Evolutionary conservation across 2,797 vertebrate genomes (phyloP).

Genomic region (Eurystomus glaucurus): DNA sequence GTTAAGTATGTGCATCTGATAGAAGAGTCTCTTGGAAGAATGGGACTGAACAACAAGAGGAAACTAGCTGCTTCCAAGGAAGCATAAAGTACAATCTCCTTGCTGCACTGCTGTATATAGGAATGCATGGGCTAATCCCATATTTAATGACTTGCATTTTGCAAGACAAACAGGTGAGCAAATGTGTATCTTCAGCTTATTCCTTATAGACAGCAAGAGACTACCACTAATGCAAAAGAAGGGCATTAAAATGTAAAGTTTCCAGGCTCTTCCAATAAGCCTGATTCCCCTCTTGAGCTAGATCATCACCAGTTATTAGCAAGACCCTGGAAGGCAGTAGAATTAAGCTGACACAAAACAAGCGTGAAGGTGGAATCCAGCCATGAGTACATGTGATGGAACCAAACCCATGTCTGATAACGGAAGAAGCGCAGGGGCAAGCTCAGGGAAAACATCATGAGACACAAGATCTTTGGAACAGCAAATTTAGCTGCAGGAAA

Average conservation of each 20-base stretch:
- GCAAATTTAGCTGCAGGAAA: conserved; percentile 9
- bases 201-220: background rate
- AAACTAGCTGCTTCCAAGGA: background rate
- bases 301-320: background rate
- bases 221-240: background rate
- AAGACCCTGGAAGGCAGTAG: background rate
- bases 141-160: background rate
- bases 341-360: background rate
- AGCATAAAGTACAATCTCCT: background rate
- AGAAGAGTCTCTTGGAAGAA: background rate
- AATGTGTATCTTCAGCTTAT: background rate
- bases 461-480: background rate
- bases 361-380: background rate
- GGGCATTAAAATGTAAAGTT: background rate
- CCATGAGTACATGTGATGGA: rapidly evolving
- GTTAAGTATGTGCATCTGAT: background rate
- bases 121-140: rapidly evolving
- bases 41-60: background rate
- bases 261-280: background rate
- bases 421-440: rapidly evolving
- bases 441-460: background rate
- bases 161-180: background rate
- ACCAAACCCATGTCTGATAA: background rate
- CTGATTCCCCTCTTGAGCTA: background rate
- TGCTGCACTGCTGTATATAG: background rate